Conservation (phyloP, 2,797 vertebrate genomes). For the Typhlichthys eigenmanni region DNA sequence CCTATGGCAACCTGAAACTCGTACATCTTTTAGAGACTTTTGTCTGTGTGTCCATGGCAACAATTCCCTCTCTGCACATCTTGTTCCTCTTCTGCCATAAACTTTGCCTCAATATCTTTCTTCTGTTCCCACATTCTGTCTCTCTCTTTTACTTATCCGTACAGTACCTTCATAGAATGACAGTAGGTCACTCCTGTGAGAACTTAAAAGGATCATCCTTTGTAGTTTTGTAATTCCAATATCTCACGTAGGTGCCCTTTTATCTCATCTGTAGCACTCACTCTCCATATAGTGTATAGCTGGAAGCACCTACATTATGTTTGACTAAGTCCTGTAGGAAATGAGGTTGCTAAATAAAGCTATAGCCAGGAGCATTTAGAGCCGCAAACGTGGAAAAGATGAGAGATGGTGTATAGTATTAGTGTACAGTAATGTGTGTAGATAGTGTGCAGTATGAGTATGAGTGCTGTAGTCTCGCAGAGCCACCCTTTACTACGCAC, state of each 20-base stretch:
- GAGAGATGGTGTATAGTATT: not conserved
- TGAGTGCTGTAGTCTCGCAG: no score
- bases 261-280: constrained; percentile 20
- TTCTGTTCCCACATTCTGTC: not conserved
- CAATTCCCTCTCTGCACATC: not conserved
- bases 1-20: constrained; percentile 9
- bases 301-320: constrained; percentile 27
- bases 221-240: constrained; percentile 43
- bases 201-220: constrained; percentile 28
- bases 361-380: constrained; percentile 7
- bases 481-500: no score
- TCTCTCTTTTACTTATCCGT: constrained; percentile 6
- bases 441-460: no score
- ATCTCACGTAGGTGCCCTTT: constrained; percentile 42
- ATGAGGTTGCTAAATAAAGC: constrained; percentile 39
- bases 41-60: constrained; percentile 2
- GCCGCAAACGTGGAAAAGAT: not conserved
- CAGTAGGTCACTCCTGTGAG: constrained; percentile 21
- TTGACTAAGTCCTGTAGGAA: constrained; percentile 18
- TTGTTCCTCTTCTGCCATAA: not conserved
- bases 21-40: not conserved
- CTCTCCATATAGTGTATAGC: constrained; percentile 5
- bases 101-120: not conserved
- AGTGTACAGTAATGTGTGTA: not conserved
- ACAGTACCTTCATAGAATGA: constrained; percentile 16